These are phyloP conservation scores for Eulemur albifrons DNA, from an alignment of 2,797 vertebrate genomes.

Conservation along the genomic window DNA sequence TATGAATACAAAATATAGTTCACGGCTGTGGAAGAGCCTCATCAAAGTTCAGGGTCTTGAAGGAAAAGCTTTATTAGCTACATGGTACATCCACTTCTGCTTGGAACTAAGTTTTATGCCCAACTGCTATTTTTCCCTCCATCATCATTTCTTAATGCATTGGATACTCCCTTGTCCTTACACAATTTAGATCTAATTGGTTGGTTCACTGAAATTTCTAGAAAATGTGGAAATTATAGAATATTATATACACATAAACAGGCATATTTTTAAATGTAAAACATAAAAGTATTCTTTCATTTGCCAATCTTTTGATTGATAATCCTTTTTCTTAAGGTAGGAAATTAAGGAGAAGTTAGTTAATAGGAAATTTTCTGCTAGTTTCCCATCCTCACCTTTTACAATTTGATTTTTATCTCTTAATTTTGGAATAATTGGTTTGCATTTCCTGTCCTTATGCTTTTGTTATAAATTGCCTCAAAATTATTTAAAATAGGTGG, in stretches of 20 bases:
- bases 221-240: background rate
- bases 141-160: background rate
- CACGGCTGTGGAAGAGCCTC: background rate
- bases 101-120: background rate
- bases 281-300: background rate
- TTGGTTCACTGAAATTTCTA: background rate
- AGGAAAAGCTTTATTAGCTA: background rate
- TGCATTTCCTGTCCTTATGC: background rate
- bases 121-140: background rate
- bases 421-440: conserved; percentile 15
- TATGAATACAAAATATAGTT: background rate
- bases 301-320: background rate
- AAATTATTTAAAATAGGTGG: conserved; percentile 25
- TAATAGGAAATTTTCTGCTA: background rate
- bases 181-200: background rate
- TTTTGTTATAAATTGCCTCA: background rate
- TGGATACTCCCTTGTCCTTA: background rate
- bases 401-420: conserved; percentile 15
- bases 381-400: conserved; percentile 16
- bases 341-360: background rate
- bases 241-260: background rate
- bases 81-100: background rate
- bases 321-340: background rate
- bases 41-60: background rate
- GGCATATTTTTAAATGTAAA: background rate